These are phyloP conservation scores for Podotricha telesiphe DNA, from an alignment of 2,888 invertebrate genomes.

Conservation along the genomic window DNA sequence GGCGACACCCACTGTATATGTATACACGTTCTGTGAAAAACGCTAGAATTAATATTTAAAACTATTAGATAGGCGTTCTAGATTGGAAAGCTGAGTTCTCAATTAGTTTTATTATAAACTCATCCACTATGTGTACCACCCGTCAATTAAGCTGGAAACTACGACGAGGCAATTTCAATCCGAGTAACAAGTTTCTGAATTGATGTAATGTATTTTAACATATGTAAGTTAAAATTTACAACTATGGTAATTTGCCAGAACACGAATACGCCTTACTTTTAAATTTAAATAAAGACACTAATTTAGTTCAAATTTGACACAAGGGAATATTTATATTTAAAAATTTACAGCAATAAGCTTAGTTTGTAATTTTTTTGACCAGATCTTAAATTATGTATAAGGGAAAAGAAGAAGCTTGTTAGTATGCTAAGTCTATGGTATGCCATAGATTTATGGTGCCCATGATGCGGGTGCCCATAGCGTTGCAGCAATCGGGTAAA, in stretches of 20 bases:
- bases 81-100: slow-evolving; percentile 14
- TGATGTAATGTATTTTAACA: slow-evolving; percentile 13
- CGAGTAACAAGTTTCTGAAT: slow-evolving; percentile 31
- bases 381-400: too few relatives aligned
- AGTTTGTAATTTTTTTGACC: background rate
- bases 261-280: too few relatives aligned
- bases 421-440: too few relatives aligned
- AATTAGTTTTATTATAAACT: slow-evolving; percentile 35
- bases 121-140: slow-evolving; percentile 23
- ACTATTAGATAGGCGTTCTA: slow-evolving; percentile 10
- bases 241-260: background rate
- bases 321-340: background rate
- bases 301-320: background rate
- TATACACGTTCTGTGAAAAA: too few relatives aligned
- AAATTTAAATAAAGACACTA: background rate
- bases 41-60: background rate
- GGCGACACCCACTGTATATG: too few relatives aligned
- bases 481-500: too few relatives aligned
- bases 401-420: background rate
- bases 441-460: too few relatives aligned
- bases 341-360: background rate
- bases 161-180: slow-evolving; percentile 30
- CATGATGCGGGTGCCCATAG: too few relatives aligned
- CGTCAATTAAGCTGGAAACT: slow-evolving; percentile 33
- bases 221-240: slow-evolving; percentile 8